Evolutionary conservation across 2,113 vertebrate species (phyloP), one percentile per base, ranked within the genome.

Genomic region (Xiphophorus maculatus): DNA sequence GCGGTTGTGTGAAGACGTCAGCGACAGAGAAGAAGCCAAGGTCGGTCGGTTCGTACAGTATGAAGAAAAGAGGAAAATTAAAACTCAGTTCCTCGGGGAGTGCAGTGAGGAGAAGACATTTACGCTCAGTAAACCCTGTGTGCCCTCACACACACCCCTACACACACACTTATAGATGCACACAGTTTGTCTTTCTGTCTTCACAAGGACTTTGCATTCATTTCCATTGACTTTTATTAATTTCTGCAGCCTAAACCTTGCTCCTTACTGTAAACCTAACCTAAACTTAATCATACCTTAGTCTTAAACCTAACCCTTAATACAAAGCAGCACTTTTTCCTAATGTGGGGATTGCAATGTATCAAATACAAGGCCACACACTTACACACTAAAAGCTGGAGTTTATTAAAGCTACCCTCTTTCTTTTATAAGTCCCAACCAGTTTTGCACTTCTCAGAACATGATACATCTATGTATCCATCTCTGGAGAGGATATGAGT

Each of bases 11-110:
- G 79, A 87, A 69, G 77, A 80, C 44, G 58, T 69, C 74, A 69
- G 79, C 74, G 69, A 79, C 22, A 1, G 48, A 88, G 48, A 88
- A 69, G 74, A 84, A 81, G 70, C 86, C 74, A 87, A 89, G 85
- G 88, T 87, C 85, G 74, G 40, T 2, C n/a, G 51, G 51, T 54
- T 74, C 63, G 62, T 42, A 72, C n/a, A 69, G 75, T 25, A 69
- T 17, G 64, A 48, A 74, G 71, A 65, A 66, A 67, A 29, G 65
- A 0, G 4, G 28, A 29, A 69, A 63, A 81, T 74, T 48, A 60
- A 79, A 85, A 69, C 35, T n/a, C 1, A 0, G 44, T 0, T 82
- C 70, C 48, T 79, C 9, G 62, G 69, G 66, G 62, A 10, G 19
- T 29, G 70, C 29, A 71, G 76, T 35, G 22, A 29, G 61, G 30